Conservation (phyloP, 2,113 vertebrate genomes). For the Trematomus loennbergii region DNA sequence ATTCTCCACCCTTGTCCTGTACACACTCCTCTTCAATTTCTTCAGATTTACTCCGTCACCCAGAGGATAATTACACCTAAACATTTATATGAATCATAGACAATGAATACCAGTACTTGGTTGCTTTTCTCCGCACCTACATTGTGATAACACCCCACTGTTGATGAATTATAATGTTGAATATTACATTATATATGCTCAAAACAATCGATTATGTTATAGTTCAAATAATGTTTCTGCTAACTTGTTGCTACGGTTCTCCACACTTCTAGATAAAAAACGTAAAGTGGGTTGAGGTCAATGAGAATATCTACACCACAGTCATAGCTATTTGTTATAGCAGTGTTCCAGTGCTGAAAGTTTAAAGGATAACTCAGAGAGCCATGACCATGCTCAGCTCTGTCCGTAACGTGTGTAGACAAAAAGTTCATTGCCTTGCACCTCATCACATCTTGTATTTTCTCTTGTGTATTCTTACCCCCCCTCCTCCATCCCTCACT, state of each 20-base stretch:
- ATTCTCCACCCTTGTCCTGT: conserved; percentile 1
- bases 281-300: too few species aligned
- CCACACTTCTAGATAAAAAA: too few species aligned
- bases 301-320: not conserved
- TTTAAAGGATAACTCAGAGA: not conserved
- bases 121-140: too few species aligned
- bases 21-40: conserved; percentile 1
- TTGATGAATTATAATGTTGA: too few species aligned
- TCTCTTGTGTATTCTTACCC: not conserved
- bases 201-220: too few species aligned
- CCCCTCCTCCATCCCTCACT: not conserved
- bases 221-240: too few species aligned
- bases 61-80: conserved; percentile 20
- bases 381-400: not conserved
- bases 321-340: not conserved
- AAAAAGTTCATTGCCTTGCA: not conserved
- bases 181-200: too few species aligned
- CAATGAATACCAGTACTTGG: too few species aligned
- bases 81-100: too few species aligned
- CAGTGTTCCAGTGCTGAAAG: not conserved
- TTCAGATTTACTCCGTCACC: conserved; percentile 26
- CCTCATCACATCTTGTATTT: not conserved
- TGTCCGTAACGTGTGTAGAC: too few species aligned
- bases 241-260: too few species aligned
- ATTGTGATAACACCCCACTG: too few species aligned